Percentiles rank a stretch among this genome's conserved stretches.
Evolutionary conservation across 2,113 vertebrate species (phyloP).

Genomic region (Notothenia rossii): DNA sequence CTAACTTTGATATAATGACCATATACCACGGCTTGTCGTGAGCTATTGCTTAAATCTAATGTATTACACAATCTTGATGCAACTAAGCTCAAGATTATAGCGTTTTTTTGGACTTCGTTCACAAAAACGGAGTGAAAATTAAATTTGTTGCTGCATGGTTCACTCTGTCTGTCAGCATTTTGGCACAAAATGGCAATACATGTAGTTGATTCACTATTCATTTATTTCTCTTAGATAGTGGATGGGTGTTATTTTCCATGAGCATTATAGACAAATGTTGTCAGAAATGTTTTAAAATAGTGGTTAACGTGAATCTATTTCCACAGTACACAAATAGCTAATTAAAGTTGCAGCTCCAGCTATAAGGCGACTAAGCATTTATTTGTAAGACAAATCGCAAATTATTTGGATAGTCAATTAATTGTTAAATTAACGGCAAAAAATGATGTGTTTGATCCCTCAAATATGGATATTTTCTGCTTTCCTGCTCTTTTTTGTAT

Average conservation of each 20-base stretch:
- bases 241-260: not conserved
- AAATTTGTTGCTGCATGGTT: not conserved
- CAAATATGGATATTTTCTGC: no score
- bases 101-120: not conserved
- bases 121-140: constrained; percentile 8
- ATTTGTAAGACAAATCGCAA: no score
- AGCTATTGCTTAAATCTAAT: no score
- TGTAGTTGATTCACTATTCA: not conserved
- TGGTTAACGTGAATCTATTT: not conserved
- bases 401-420: no score
- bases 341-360: no score
- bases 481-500: no score
- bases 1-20: no score
- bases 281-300: not conserved
- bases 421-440: no score
- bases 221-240: not conserved
- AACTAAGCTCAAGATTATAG: constrained; percentile 24
- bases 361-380: no score
- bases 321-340: not conserved
- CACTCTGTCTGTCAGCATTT: not conserved
- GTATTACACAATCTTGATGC: constrained; percentile 11
- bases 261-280: no score
- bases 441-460: no score
- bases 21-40: no score
- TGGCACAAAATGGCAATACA: constrained; percentile 2